A percentile compares a stretch with the other conserved stretches of the same genome.
These are phyloP conservation scores for Mus pahari DNA, from an alignment of 2,113 vertebrate genomes.

Conservation along the genomic window DNA sequence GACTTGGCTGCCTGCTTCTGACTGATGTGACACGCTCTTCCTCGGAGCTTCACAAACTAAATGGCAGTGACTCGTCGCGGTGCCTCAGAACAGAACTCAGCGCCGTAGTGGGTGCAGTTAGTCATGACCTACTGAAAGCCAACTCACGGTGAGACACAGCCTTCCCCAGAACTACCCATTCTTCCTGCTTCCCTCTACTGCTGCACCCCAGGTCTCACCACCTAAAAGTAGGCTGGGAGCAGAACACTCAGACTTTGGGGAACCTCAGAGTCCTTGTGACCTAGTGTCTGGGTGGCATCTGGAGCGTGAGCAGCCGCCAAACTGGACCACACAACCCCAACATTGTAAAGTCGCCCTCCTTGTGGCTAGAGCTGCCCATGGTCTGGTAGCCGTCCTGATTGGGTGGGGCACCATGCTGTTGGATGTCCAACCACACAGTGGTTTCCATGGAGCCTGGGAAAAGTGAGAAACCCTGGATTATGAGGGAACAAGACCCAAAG, in stretches of 20 bases:
- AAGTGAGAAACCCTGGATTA: constrained; percentile 25
- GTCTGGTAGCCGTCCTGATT: background rate
- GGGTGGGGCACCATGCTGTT: background rate
- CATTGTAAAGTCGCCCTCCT: background rate
- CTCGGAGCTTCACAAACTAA: background rate
- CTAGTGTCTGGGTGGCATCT: background rate
- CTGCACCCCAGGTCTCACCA: background rate
- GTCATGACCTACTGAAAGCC: background rate
- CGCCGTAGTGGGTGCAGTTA: background rate
- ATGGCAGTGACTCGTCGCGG: background rate
- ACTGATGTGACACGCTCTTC: background rate
- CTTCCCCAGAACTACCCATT: background rate
- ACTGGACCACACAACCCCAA: background rate
- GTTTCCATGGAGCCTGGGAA: constrained; percentile 55
- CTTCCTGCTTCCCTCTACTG: background rate
- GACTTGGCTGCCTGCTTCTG: background rate
- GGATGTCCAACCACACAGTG: background rate
- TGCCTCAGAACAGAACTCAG: background rate
- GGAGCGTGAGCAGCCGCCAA: background rate
- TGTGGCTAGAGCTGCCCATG: background rate
- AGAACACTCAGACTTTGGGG: constrained; percentile 20
- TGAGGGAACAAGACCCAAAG: constrained; percentile 30
- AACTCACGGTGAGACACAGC: fast-evolving
- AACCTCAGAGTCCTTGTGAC: background rate
- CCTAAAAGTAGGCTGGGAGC: background rate